phyloP scores from a whole-genome alignment of 23 tunicate genomes.

The Styela clava region DNA sequence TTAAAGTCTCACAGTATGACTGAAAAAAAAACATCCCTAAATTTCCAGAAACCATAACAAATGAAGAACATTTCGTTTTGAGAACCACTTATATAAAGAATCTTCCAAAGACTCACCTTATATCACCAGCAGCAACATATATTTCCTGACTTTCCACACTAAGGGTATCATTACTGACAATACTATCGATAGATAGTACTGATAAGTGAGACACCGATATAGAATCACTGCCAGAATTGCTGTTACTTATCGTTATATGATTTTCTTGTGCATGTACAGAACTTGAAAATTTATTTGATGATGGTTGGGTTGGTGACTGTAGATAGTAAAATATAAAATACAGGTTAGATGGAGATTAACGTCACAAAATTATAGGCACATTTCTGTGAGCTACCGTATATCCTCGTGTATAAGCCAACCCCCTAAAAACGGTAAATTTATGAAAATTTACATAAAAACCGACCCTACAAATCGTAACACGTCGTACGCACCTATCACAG shows the following conservation, averaged over 20 bases:
- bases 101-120: constrained; percentile 40
- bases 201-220: constrained; percentile 94
- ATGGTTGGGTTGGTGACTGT: constrained; percentile 65
- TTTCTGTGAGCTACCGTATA: too few relatives aligned
- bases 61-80: too few relatives aligned
- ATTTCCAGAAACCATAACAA: too few relatives aligned
- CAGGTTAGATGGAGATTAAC: not conserved
- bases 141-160: constrained; percentile 86
- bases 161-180: constrained; percentile 79
- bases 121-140: constrained; percentile 79
- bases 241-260: constrained; percentile 2
- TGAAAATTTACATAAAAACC: too few relatives aligned
- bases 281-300: not conserved
- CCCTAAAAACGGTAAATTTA: too few relatives aligned
- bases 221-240: constrained; percentile 76
- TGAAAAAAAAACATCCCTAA: too few relatives aligned
- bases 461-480: too few relatives aligned
- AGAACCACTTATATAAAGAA: too few relatives aligned
- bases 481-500: too few relatives aligned
- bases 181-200: constrained; percentile 86
- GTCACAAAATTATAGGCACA: not conserved
- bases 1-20: too few relatives aligned
- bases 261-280: not conserved
- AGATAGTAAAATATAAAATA: not conserved
- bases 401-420: too few relatives aligned